A percentile compares a stretch with the other conserved stretches of the same genome.
Evolutionary conservation across 1,140 invertebrate genomes (phyloP).

Genomic region (Drosophila simulans): DNA sequence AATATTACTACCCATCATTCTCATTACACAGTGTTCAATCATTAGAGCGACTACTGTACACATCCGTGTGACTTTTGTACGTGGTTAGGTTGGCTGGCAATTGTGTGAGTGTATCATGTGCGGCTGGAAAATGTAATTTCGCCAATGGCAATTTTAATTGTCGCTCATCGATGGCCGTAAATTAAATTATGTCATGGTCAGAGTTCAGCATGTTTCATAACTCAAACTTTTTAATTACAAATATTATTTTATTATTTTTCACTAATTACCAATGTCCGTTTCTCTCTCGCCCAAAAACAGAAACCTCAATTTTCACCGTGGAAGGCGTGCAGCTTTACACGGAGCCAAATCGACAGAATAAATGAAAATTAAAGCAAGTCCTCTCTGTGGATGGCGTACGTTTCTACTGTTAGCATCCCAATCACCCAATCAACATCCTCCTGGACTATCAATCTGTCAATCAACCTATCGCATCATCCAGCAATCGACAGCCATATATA

Average conservation of each 20-base stretch:
- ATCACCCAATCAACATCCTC: slow-evolving; percentile 13
- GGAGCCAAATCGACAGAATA: slow-evolving; percentile 86
- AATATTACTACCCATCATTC: too few species aligned
- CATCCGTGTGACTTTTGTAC: slow-evolving; percentile 14
- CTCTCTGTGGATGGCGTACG: slow-evolving; percentile 84
- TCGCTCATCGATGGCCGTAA: slow-evolving; percentile 37
- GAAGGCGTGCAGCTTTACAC: slow-evolving; percentile 92
- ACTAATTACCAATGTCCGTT: slow-evolving; percentile 12
- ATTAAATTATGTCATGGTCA: slow-evolving; percentile 69
- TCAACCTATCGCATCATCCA: slow-evolving; percentile 40
- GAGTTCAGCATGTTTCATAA: slow-evolving; percentile 41
- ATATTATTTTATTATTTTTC: slow-evolving; percentile 29
- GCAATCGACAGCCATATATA: slow-evolving; percentile 61
- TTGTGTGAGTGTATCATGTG: neutral
- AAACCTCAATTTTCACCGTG: slow-evolving; percentile 96
- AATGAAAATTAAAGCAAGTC: slow-evolving; percentile 85
- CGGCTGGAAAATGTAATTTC: slow-evolving; percentile 61
- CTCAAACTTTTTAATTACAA: slow-evolving; percentile 58
- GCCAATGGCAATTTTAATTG: slow-evolving; percentile 72
- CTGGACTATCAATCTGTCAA: slow-evolving; percentile 40
- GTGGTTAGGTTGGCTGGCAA: slow-evolving; percentile 3
- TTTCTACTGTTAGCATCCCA: slow-evolving; percentile 83
- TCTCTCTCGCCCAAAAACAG: slow-evolving; percentile 85
- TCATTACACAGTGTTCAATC: neutral
- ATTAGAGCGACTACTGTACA: neutral